Conservation (phyloP, 2,797 vertebrate species). For the Spheniscus humboldti region DNA sequence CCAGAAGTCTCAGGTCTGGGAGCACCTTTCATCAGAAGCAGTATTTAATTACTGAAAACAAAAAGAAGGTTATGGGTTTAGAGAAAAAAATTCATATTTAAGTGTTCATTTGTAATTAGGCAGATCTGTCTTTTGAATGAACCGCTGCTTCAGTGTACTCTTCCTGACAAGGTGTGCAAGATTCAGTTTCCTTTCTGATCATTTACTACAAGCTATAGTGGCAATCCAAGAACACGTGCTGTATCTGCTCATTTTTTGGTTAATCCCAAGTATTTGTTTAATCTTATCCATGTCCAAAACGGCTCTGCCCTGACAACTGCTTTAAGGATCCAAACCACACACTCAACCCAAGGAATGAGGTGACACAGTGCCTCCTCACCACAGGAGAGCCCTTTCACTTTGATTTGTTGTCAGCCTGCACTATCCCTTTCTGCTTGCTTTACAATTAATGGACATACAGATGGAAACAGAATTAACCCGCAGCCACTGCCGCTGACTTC, state of each 20-base stretch:
- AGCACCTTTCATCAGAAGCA: background rate
- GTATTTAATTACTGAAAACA: background rate
- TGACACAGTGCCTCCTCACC: background rate
- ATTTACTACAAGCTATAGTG: background rate
- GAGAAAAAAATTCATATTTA: background rate
- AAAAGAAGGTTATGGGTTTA: background rate
- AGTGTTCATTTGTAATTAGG: background rate
- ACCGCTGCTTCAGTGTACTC: background rate
- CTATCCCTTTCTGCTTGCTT: background rate
- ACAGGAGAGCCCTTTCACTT: background rate
- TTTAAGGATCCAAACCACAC: background rate
- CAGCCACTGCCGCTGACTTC: background rate
- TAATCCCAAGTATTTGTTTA: background rate
- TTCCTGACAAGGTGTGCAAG: background rate
- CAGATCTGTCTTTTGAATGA: background rate
- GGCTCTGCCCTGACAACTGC: background rate
- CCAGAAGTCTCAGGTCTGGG: background rate
- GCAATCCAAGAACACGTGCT: background rate
- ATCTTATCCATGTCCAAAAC: background rate
- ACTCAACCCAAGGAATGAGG: background rate
- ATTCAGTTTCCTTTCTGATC: background rate
- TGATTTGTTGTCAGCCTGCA: background rate
- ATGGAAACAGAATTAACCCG: background rate
- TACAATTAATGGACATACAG: background rate
- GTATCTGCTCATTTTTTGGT: background rate